A percentile compares a stretch with the other conserved stretches of the same genome.
These are phyloP conservation scores for Trematomus loennbergii DNA, from an alignment of 2,113 vertebrate species.

Conservation along the genomic window DNA sequence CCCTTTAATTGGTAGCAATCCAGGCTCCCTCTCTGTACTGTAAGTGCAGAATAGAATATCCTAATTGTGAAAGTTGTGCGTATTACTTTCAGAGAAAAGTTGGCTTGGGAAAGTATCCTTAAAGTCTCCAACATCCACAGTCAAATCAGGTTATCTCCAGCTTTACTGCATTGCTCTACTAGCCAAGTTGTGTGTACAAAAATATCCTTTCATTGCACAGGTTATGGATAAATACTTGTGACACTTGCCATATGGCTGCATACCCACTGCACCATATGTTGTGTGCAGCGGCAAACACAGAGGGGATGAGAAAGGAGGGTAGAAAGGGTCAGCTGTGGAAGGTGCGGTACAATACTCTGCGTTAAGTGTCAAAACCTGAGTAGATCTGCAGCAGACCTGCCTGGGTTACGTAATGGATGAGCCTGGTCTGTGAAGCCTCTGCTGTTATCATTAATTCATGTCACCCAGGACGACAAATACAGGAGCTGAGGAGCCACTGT, in stretches of 20 bases:
- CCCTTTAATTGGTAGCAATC: conserved; percentile 50
- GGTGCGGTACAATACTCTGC: conserved; percentile 14
- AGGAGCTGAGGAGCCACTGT: conserved; percentile 65
- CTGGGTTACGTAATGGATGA: conserved; percentile 72
- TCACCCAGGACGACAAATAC: conserved; percentile 66
- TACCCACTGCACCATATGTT: conserved; percentile 37
- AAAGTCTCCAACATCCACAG: not conserved
- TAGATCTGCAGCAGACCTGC: conserved; percentile 55
- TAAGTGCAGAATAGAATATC: not conserved
- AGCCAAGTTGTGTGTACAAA: conserved; percentile 19
- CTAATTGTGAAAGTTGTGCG: not conserved
- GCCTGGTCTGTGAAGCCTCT: conserved; percentile 66
- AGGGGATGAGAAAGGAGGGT: conserved; percentile 19
- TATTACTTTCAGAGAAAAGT: not conserved
- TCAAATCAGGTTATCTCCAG: conserved; percentile 12
- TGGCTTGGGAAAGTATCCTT: not conserved
- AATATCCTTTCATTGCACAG: conserved; percentile 15
- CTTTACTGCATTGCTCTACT: conserved; percentile 23
- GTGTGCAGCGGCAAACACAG: conserved; percentile 11
- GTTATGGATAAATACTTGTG: conserved; percentile 35
- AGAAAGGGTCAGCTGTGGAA: conserved; percentile 40
- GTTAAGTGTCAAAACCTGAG: conserved; percentile 50
- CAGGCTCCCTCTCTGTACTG: conserved; percentile 5
- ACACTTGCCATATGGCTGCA: conserved; percentile 51
- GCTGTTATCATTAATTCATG: conserved; percentile 84